phyloP scores from a whole-genome alignment of 2,888 invertebrate species.

The Amiota minor region DNA sequence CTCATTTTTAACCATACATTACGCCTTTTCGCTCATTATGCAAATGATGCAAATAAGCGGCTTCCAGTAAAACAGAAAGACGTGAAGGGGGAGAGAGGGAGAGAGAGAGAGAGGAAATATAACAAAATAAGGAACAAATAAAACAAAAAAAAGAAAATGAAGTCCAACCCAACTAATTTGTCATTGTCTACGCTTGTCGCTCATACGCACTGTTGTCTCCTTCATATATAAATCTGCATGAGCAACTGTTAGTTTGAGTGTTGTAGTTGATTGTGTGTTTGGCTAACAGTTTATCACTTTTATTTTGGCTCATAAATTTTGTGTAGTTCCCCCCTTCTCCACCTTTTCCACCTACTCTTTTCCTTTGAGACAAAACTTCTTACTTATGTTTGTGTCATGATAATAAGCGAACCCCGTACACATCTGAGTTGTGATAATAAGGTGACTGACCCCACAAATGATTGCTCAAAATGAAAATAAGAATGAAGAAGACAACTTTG shows the following conservation, averaged over 20 bases:
- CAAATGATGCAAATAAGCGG: conserved; percentile 65
- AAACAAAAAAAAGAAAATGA: conserved; percentile 2
- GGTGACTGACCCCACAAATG: background rate
- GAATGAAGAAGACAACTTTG: background rate
- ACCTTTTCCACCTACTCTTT: background rate
- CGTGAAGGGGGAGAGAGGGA: background rate
- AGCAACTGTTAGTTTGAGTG: conserved; percentile 25
- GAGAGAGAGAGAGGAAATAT: background rate
- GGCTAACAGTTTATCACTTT: conserved; percentile 65
- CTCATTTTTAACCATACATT: no score
- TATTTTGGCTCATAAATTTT: conserved; percentile 29
- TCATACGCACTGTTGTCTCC: conserved; percentile 50
- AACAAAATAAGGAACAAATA: background rate
- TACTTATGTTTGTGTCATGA: conserved; percentile 11
- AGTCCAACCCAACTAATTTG: conserved; percentile 56
- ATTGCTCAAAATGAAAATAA: background rate
- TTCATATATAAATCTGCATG: background rate
- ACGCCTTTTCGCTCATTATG: conserved; percentile 54
- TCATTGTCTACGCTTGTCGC: conserved; percentile 67
- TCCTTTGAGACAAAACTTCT: no score
- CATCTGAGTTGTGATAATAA: background rate
- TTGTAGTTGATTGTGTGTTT: conserved; percentile 42
- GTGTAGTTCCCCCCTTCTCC: background rate
- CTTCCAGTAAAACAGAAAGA: conserved; percentile 46
- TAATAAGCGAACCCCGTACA: background rate